Percentiles rank a stretch among this genome's conserved stretches.
Evolutionary conservation across 2,113 vertebrate genomes (phyloP).

Genomic region (Hydrochoerus hydrochaeris): DNA sequence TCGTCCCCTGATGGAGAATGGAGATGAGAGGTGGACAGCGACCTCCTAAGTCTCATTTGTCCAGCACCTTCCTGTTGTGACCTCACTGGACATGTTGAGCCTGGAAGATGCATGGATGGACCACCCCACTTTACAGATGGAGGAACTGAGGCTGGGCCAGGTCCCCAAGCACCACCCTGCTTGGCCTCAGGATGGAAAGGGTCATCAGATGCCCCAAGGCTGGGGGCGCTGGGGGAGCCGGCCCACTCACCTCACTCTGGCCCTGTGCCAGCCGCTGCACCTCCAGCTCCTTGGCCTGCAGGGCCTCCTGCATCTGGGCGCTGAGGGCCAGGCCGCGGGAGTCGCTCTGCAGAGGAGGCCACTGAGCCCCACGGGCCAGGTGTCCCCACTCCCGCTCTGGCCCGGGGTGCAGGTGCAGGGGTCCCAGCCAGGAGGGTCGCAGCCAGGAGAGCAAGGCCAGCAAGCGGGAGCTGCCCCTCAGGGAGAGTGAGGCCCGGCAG

Average conservation of each 20-base stretch:
- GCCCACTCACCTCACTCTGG: conserved; percentile 85
- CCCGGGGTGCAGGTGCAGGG: not conserved
- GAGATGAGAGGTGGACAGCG: not conserved
- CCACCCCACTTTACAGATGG: not conserved
- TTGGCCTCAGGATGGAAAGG: not conserved
- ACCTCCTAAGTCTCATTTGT: rapidly evolving
- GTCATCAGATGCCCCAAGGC: not conserved
- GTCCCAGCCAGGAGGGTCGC: not conserved
- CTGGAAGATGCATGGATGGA: not conserved
- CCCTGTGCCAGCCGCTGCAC: conserved; percentile 72
- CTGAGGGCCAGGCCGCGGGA: conserved; percentile 71
- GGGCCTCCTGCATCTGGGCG: conserved; percentile 76
- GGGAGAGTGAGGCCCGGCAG: rapidly evolving
- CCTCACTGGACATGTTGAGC: not conserved
- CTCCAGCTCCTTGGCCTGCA: conserved; percentile 84
- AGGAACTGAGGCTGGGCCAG: not conserved
- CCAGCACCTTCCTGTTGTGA: not conserved
- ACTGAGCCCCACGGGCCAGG: not conserved
- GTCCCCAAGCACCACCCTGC: no score
- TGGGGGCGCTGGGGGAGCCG: not conserved
- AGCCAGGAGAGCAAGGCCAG: not conserved
- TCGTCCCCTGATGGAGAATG: not conserved
- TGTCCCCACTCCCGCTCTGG: not conserved
- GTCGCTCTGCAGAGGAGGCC: conserved; percentile 75
- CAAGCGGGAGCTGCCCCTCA: not conserved